phyloP scores from a whole-genome alignment of 2,113 vertebrate species.

The Phocoena sinus region DNA sequence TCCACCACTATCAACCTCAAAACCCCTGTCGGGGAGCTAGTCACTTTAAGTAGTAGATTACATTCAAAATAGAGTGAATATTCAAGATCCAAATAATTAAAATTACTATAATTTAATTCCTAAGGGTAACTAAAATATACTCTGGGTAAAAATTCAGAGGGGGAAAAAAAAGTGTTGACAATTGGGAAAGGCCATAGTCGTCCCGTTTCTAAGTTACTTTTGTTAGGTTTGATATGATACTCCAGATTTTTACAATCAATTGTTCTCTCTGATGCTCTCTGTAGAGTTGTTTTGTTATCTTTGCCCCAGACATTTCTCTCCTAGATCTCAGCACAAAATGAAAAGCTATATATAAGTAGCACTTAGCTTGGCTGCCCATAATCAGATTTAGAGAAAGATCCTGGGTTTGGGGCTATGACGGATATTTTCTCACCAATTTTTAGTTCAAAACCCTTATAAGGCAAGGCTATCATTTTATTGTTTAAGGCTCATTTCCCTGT shows the following conservation, averaged over 20 bases:
- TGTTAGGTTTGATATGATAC: not conserved
- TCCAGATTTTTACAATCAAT: not conserved
- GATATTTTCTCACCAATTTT: not conserved
- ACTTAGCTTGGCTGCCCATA: not conserved
- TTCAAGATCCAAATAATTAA: slow-evolving; percentile 38
- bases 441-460: slow-evolving; percentile 12
- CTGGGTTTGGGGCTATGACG: not conserved
- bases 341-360: not conserved
- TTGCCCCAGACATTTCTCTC: not conserved
- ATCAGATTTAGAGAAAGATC: slow-evolving; percentile 16
- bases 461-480: not conserved
- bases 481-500: not conserved
- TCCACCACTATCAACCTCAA: not conserved
- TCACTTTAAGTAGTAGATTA: not conserved
- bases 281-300: not conserved
- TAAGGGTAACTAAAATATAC: slow-evolving; percentile 19
- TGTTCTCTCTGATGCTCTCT: not conserved
- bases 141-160: not conserved
- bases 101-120: slow-evolving; percentile 14
- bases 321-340: not conserved
- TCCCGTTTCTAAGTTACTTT: not conserved
- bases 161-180: not conserved
- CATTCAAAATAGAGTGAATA: slow-evolving; percentile 15
- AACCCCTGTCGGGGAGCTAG: not conserved
- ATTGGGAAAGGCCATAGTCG: not conserved